phyloP scores from a whole-genome alignment of 2,888 invertebrate species.

The Leptinotarsa juncta region DNA sequence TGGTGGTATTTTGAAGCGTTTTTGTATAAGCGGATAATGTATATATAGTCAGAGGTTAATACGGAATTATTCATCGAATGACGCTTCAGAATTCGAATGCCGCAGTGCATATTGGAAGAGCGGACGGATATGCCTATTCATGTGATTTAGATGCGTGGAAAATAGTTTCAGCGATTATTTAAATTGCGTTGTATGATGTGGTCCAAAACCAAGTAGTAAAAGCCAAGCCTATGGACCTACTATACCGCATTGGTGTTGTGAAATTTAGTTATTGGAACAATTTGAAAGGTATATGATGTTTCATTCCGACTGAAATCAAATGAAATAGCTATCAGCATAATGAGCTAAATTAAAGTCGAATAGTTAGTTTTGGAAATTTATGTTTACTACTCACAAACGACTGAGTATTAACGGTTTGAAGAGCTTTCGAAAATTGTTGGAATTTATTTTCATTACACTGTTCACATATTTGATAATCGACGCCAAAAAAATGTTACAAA shows the following conservation, averaged over 20 bases:
- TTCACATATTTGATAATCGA: too few relatives aligned
- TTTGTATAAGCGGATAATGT: conserved; percentile 4
- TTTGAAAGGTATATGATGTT: conserved; percentile 8
- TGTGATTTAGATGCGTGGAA: conserved; percentile 16
- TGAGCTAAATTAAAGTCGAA: not conserved
- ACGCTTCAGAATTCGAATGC: conserved; percentile 8
- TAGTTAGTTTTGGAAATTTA: not conserved
- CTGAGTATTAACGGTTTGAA: not conserved
- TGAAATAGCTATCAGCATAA: conserved; percentile 5
- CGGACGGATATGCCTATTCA: conserved; percentile 14
- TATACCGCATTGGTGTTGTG: not conserved
- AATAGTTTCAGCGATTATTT: conserved; percentile 11
- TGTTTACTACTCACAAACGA: not conserved
- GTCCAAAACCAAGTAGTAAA: conserved; percentile 15
- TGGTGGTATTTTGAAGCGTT: not conserved
- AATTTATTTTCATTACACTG: not conserved
- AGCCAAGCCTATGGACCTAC: not conserved
- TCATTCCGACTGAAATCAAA: not conserved
- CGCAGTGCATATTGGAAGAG: conserved; percentile 16
- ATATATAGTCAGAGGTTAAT: not conserved
- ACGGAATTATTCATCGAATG: conserved; percentile 23
- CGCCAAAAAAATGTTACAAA: too few relatives aligned
- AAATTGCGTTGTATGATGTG: conserved; percentile 3
- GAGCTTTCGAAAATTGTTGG: not conserved
- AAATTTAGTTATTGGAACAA: conserved; percentile 5